phyloP scores from a whole-genome alignment of 1,140 invertebrate genomes.

The Drosophila ohnishii region DNA sequence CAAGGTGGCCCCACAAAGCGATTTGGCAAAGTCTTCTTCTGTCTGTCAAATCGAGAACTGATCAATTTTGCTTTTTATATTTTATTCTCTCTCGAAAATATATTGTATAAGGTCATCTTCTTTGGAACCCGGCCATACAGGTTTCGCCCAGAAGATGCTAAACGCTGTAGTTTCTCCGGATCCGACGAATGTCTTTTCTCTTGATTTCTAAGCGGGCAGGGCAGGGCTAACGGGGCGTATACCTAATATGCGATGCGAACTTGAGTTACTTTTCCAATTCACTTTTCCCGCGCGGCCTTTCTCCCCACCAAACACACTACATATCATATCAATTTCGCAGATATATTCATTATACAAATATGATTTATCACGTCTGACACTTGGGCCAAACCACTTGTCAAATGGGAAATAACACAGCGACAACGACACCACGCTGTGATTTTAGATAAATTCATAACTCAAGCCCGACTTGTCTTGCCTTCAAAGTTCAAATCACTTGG shows the following conservation, averaged over 20 bases:
- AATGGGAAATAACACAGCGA: constrained; percentile 65
- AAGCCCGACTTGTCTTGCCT: constrained; percentile 79
- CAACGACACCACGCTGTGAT: constrained; percentile 74
- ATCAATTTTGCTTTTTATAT: constrained; percentile 45
- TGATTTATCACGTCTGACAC: constrained; percentile 80
- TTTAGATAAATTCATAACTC: constrained; percentile 81
- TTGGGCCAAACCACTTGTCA: constrained; percentile 81
- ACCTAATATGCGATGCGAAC: constrained; percentile 33
- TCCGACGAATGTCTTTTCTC: constrained; percentile 2
- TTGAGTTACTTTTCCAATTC: constrained; percentile 24
- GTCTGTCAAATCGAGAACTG: constrained; percentile 44
- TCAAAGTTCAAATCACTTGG: constrained; percentile 82
- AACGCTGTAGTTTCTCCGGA: constrained; percentile 36
- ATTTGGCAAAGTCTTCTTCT: constrained; percentile 44
- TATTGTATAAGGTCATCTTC: constrained; percentile 56
- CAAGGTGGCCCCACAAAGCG: constrained; percentile 43
- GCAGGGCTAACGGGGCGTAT: constrained; percentile 39
- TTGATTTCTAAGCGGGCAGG: constrained; percentile 6
- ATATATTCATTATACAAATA: constrained; percentile 47
- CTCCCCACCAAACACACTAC: constrained; percentile 19
- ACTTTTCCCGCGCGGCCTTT: constrained; percentile 41
- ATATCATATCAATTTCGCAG: constrained; percentile 44
- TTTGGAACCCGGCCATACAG: constrained; percentile 50
- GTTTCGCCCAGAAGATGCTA: constrained; percentile 46
- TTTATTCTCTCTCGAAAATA: constrained; percentile 33